phyloP scores from a whole-genome alignment of 2,888 invertebrate genomes.

The Calameuta idolon region DNA sequence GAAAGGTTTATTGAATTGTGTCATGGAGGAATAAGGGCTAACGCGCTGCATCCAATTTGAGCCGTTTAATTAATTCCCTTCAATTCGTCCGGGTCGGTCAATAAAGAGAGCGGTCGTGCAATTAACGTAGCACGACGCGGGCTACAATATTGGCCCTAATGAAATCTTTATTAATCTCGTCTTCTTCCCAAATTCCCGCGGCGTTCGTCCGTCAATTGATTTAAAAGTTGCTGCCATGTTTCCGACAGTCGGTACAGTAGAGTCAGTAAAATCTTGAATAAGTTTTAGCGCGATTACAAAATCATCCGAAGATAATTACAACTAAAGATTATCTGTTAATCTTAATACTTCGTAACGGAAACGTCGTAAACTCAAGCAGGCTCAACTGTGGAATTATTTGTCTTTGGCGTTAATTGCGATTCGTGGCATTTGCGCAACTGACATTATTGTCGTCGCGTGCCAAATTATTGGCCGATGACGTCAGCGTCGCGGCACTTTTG shows the following conservation, averaged over 20 bases:
- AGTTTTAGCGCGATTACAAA: not conserved
- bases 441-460: slow-evolving; percentile 63
- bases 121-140: slow-evolving; percentile 48
- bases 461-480: slow-evolving; percentile 65
- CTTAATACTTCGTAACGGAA: not conserved
- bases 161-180: slow-evolving; percentile 62
- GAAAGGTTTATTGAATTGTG: slow-evolving; percentile 64
- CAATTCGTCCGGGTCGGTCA: slow-evolving; percentile 47
- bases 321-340: not conserved
- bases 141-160: slow-evolving; percentile 58
- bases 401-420: slow-evolving; percentile 55
- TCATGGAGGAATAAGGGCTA: slow-evolving; percentile 63
- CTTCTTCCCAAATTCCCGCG: slow-evolving; percentile 7
- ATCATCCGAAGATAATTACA: not conserved
- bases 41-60: slow-evolving; percentile 66
- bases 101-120: slow-evolving; percentile 47
- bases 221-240: slow-evolving; percentile 27
- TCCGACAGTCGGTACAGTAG: not conserved
- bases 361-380: not conserved
- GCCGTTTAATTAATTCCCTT: slow-evolving; percentile 65
- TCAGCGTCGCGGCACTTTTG: slow-evolving; percentile 52
- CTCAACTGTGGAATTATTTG: slow-evolving; percentile 57
- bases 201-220: slow-evolving; percentile 31
- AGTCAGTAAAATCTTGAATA: not conserved
- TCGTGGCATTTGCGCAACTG: slow-evolving; percentile 52